Conservation (phyloP, 2,888 invertebrate species). For the Steinernema carpocapsae region DNA sequence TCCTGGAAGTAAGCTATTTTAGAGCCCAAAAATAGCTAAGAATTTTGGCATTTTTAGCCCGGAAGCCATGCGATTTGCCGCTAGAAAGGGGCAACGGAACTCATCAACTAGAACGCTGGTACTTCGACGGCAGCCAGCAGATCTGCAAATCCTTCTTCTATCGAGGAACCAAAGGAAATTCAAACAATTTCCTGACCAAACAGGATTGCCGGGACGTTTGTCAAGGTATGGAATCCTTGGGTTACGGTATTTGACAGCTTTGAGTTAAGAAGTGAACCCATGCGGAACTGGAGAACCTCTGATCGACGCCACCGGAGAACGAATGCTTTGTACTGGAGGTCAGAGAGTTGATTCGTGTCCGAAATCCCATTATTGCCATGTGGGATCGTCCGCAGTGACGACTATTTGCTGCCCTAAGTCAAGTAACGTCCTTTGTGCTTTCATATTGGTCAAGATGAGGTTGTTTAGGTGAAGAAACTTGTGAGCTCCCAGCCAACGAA, state of each 20-base stretch:
- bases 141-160: constrained; percentile 62
- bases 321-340: constrained; percentile 55
- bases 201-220: constrained; percentile 53
- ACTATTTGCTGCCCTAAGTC: constrained; percentile 61
- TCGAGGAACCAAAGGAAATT: constrained; percentile 63
- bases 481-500: constrained; percentile 57
- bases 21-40: neutral
- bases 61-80: constrained; percentile 57
- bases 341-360: constrained; percentile 36
- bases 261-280: constrained; percentile 57
- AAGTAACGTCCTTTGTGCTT: too few relatives aligned
- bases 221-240: constrained; percentile 43
- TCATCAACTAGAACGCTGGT: constrained; percentile 61
- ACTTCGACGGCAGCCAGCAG: constrained; percentile 58
- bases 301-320: constrained; percentile 53
- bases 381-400: constrained; percentile 57
- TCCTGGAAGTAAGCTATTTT: constrained; percentile 63
- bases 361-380: constrained; percentile 60
- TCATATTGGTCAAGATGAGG: neutral
- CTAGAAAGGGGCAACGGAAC: constrained; percentile 57
- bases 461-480: constrained; percentile 49
- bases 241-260: neutral
- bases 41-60: constrained; percentile 44
- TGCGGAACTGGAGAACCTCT: constrained; percentile 64
- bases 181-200: constrained; percentile 65